phyloP scores from a whole-genome alignment of 2,888 invertebrate species.

The Mesochorus sp. region DNA sequence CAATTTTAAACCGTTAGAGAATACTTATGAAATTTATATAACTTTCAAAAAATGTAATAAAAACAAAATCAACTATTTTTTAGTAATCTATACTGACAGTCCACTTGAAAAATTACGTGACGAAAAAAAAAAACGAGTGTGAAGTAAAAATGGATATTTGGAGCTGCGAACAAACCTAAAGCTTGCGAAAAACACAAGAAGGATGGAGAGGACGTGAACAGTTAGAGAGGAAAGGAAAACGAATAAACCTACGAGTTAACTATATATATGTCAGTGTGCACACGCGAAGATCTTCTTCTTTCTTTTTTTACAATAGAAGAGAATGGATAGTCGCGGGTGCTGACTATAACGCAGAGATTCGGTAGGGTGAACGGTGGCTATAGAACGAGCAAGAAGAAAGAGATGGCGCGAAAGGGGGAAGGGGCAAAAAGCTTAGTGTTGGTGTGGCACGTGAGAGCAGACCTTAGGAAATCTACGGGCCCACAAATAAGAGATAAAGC shows the following conservation, averaged over 20 bases:
- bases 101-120: background rate
- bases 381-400: conserved; percentile 1
- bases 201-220: conserved; percentile 6
- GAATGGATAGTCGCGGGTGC: conserved; percentile 14
- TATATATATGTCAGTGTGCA: no score
- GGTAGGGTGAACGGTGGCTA: conserved; percentile 25
- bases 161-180: conserved; percentile 7
- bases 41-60: no score
- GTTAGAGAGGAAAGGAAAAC: background rate
- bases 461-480: conserved; percentile 71
- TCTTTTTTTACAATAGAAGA: conserved; percentile 17
- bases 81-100: no score
- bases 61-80: no score
- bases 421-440: conserved; percentile 34
- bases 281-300: conserved; percentile 29
- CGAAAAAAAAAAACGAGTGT: background rate
- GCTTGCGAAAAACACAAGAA: background rate
- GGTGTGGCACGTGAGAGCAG: conserved; percentile 49
- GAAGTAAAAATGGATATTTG: no score
- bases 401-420: background rate
- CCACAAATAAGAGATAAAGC: conserved; percentile 77
- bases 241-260: conserved; percentile 40
- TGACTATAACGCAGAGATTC: conserved; percentile 54
- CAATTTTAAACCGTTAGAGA: background rate
- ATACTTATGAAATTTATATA: background rate